Evolutionary conservation across 2,797 vertebrate species (phyloP), one percentile per base, ranked within the genome.

Genomic region (Balearica regulorum): DNA sequence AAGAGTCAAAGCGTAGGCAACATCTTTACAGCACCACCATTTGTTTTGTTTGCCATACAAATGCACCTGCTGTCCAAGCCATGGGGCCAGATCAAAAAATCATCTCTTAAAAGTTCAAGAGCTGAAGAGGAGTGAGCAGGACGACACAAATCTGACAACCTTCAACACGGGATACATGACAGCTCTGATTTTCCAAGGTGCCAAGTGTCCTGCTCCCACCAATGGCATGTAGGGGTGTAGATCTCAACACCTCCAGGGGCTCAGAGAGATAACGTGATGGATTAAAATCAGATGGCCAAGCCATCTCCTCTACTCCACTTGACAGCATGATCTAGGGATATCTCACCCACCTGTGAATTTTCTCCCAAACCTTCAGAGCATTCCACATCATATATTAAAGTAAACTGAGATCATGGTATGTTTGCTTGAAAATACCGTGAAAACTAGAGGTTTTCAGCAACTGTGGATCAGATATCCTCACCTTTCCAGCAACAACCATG

Each of bases 181-280:
- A 55, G 48, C 11, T 35, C n/a, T 16, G 61, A 20, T 37, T 0
- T 43, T 83, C 66, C 8, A 11, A 33, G 33, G 37, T 78, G 37
- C n/a, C 44, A 43, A n/a, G n/a, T 37, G 43, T 55, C 31, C 26
- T 13, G 16, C 49, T 90, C 48, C 29, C 28, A 57, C 25, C 33
- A 24, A 6, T 0, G 8, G 13, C 39, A 61, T 0, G 1, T 1
- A 5, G 13, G 37, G 68, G 22, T 2, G 4, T 12, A 68, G n/a
- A 43, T 46, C 55, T 37, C 60, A 35, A 77, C n/a, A 44, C 29
- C 69, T 37, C 41, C 26, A 70, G 28, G 6, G 49, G 22, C 61
- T 89, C 15, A 4, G 16, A 68, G 21, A 51, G 24, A 61, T 10
- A 25, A 75, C 20, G 20, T 12, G 48, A 18, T 37, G 33, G 43